Evolutionary conservation across 2,888 invertebrate species (phyloP), one percentile per base, ranked within the genome.

Genomic region (Protodeltote pygarga): DNA sequence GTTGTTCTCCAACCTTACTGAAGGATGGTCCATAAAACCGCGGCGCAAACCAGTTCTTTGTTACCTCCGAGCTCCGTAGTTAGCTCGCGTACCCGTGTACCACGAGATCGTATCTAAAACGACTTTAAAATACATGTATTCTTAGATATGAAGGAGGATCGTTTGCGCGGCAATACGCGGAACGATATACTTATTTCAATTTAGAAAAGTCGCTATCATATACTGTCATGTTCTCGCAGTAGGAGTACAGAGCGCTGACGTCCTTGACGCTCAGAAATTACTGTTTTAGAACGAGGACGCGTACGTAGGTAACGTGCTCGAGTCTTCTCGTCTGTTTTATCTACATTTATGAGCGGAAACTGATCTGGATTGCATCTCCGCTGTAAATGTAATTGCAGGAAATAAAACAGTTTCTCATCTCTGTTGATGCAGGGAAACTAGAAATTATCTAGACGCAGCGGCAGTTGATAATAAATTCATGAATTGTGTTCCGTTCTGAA

Each of bases 21-120:
- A 72, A 64, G 65, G 68, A 75, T 69, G 66, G 65, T 51, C 58
- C 65, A 77, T 76, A 76, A 77, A 73, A 71, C 73, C 73, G 73
- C 73, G 67, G 61, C 73, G 73, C 68, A 81, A 79, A 84, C 81
- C 82, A 79, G 83, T 83, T 82, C 79, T 83, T 80, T 81, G 82
- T 81, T 79, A 72, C 67, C 70, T 68, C 64, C 65, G 55, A 72
- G 66, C 70, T 68, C 64, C 65, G 55, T 65, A 55, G 41, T 40
- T 27, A 48, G 45, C 52, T 59, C 41, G 34, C 44, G 49, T 57
- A 73, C 68, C 67, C 67, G 65, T 62, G 68, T 71, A 74, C 73
- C 66, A 71, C 39, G 64, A 68, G 57, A 61, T 53, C 59, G 44
- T 24, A 65, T 65, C 59, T 61, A 55, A 53, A 66, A 66, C 67